Evolutionary conservation across 2,797 vertebrate species (phyloP).

Genomic region (Kryptopterus vitreolus): DNA sequence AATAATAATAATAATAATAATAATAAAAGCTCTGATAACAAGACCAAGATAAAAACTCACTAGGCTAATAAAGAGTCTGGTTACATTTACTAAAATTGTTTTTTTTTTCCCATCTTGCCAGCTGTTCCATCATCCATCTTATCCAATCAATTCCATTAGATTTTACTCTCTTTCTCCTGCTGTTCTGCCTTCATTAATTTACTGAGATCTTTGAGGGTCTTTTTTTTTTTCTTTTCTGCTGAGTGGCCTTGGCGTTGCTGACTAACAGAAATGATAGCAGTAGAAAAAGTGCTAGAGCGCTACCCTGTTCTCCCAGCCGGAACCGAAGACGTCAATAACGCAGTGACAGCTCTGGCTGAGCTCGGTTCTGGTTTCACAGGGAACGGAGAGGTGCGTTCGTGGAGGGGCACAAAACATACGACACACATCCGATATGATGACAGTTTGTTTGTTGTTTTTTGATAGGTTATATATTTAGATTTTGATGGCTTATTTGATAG

Average conservation of each 20-base stretch:
- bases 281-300: constrained; percentile 35
- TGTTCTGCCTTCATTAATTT: constrained; percentile 38
- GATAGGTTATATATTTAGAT: background rate
- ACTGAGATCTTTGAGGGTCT: constrained; percentile 13
- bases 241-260: constrained; percentile 52
- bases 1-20: too few species aligned
- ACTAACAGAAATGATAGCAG: constrained; percentile 34
- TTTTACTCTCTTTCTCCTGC: constrained; percentile 23
- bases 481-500: background rate
- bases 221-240: constrained; percentile 43
- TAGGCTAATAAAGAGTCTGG: constrained; percentile 8
- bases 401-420: background rate
- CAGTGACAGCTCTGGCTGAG: constrained; percentile 37
- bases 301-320: constrained; percentile 42
- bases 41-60: constrained; percentile 14
- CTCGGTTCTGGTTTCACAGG: background rate
- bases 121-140: constrained; percentile 33
- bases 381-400: background rate
- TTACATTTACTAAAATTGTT: constrained; percentile 15
- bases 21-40: constrained; percentile 15
- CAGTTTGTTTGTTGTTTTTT: too few species aligned
- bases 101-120: constrained; percentile 32
- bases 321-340: constrained; percentile 39
- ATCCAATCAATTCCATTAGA: constrained; percentile 31
- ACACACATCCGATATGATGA: background rate